Conservation (phyloP, 2,888 invertebrate genomes). For the Dorcus parallelipipedus region DNA sequence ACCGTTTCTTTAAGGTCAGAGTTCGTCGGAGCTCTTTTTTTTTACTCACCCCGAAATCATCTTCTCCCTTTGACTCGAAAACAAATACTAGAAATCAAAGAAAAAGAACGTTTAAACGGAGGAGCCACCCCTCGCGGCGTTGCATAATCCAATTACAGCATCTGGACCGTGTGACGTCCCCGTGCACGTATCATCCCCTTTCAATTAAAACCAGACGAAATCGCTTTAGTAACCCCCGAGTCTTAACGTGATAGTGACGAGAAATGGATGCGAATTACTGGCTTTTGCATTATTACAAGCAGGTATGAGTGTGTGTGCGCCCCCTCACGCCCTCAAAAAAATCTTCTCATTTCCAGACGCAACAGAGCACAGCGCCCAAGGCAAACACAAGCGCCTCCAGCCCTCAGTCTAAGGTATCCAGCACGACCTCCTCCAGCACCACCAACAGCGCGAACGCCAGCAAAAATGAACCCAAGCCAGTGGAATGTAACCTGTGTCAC, state of each 20-base stretch:
- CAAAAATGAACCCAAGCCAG: constrained; percentile 73
- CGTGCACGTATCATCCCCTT: constrained; percentile 10
- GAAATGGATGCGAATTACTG: not conserved
- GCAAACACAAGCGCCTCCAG: constrained; percentile 36
- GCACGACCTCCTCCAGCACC: constrained; percentile 41
- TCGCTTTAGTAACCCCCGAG: too few relatives aligned
- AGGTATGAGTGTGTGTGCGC: not conserved
- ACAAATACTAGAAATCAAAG: too few relatives aligned
- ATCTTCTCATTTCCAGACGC: constrained; percentile 29
- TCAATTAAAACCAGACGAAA: too few relatives aligned
- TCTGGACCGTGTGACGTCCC: constrained; percentile 14
- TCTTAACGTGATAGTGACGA: not conserved
- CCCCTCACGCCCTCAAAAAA: not conserved
- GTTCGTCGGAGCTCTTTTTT: too few relatives aligned
- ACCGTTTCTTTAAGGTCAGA: too few relatives aligned
- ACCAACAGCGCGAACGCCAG: constrained; percentile 43
- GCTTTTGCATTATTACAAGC: not conserved
- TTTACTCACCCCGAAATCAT: too few relatives aligned
- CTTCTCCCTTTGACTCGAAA: too few relatives aligned
- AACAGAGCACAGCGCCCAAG: constrained; percentile 38
- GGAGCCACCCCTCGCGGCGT: too few relatives aligned
- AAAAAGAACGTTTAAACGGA: too few relatives aligned
- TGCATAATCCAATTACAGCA: constrained; percentile 1
- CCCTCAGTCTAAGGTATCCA: constrained; percentile 43
- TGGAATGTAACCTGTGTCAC: constrained; percentile 93